Evolutionary conservation across 2,888 invertebrate species (phyloP).

Genomic region (Thymelicus sylvestris): DNA sequence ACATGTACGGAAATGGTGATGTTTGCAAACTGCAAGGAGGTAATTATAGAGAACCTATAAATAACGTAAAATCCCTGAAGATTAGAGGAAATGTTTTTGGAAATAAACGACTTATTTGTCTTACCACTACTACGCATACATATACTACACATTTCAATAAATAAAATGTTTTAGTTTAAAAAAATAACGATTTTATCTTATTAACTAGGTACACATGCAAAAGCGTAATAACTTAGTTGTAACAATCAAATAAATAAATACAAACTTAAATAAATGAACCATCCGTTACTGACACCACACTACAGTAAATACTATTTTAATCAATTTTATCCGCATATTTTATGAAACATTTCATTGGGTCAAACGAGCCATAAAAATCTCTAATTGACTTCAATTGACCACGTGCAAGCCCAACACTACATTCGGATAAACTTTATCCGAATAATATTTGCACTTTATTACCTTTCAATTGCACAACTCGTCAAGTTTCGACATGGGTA

Average conservation of each 20-base stretch:
- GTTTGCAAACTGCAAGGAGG: too few relatives aligned
- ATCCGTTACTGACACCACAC: background rate
- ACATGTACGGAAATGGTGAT: background rate
- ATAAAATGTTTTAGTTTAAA: too few relatives aligned
- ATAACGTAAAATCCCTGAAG: too few relatives aligned
- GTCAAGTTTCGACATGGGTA: constrained; percentile 30
- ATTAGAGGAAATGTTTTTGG: too few relatives aligned
- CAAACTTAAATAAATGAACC: too few relatives aligned
- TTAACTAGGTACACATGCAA: too few relatives aligned
- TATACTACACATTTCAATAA: too few relatives aligned
- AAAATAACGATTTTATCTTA: too few relatives aligned
- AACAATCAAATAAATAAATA: background rate
- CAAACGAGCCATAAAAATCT: constrained; percentile 34
- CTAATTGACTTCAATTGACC: constrained; percentile 32
- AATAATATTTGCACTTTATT: constrained; percentile 31
- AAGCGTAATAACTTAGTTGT: too few relatives aligned
- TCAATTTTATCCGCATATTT: constrained; percentile 13
- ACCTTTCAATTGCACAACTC: constrained; percentile 27
- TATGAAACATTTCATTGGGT: constrained; percentile 11
- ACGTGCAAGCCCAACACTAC: constrained; percentile 33
- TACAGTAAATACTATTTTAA: background rate
- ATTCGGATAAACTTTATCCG: constrained; percentile 26
- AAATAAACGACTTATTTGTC: too few relatives aligned
- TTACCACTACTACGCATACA: too few relatives aligned
- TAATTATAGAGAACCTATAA: too few relatives aligned